These are phyloP conservation scores for Chrysemys picta DNA, from an alignment of 2,113 vertebrate genomes.

Conservation along the genomic window DNA sequence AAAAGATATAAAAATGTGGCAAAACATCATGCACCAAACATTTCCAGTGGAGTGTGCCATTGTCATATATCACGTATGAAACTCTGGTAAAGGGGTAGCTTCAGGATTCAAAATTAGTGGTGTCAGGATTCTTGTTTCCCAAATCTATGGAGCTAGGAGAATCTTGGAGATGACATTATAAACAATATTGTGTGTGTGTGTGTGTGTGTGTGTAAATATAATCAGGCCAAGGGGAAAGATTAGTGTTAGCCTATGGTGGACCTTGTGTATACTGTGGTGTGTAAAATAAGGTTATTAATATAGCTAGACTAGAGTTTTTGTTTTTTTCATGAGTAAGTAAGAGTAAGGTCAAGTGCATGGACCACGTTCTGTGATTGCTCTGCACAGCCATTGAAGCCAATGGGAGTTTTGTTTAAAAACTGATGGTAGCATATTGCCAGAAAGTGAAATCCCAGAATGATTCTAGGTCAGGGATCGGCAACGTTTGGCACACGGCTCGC, in stretches of 20 bases:
- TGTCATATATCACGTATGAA: background rate
- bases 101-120: background rate
- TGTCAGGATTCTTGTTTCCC: background rate
- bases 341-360: background rate
- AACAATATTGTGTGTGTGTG: background rate
- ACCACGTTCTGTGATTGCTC: background rate
- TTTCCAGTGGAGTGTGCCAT: background rate
- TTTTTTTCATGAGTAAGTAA: background rate
- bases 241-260: background rate
- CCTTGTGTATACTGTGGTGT: background rate
- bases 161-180: background rate
- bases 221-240: background rate
- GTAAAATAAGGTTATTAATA: background rate
- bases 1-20: slow-evolving; percentile 20
- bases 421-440: background rate
- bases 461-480: background rate
- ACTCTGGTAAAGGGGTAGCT: background rate
- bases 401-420: accelerated
- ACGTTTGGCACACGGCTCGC: too few species aligned
- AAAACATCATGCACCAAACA: background rate
- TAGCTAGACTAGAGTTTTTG: background rate
- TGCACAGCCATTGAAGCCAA: background rate
- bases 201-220: background rate
- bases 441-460: background rate
- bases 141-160: background rate